Evolutionary conservation across 2,113 vertebrate species (phyloP).

Genomic region (Suncus etruscus): DNA sequence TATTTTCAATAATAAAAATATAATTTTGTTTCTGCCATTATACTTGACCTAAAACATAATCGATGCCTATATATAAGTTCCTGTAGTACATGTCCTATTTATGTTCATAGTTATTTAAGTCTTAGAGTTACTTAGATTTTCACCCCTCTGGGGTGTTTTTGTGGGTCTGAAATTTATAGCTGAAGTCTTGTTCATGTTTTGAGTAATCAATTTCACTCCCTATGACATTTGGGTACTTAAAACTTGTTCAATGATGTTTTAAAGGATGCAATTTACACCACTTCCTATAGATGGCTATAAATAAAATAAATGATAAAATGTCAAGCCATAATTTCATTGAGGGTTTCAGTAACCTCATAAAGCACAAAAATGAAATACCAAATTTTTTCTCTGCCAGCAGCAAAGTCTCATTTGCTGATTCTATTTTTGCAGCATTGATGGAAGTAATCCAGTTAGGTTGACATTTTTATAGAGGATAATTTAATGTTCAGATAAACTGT

Average conservation of each 20-base stretch:
- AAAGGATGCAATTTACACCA: slow-evolving; percentile 64
- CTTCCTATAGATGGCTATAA: slow-evolving; percentile 73
- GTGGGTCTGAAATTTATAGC: slow-evolving; percentile 35
- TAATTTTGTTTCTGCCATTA: slow-evolving; percentile 23
- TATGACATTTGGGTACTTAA: slow-evolving; percentile 50
- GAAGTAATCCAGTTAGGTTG: slow-evolving; percentile 72
- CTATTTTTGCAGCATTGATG: slow-evolving; percentile 66
- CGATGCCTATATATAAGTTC: slow-evolving; percentile 24
- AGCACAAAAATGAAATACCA: slow-evolving; percentile 68
- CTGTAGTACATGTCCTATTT: background rate
- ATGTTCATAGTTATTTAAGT: slow-evolving; percentile 2
- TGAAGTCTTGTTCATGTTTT: slow-evolving; percentile 37
- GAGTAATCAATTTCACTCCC: slow-evolving; percentile 10
- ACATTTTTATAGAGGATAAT: slow-evolving; percentile 74
- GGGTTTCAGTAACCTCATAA: slow-evolving; percentile 68
- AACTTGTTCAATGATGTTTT: slow-evolving; percentile 58
- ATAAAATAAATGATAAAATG: slow-evolving; percentile 71
- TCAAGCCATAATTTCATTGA: slow-evolving; percentile 66
- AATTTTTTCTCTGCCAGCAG: slow-evolving; percentile 31
- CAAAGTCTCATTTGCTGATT: slow-evolving; percentile 73
- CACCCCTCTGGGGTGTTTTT: background rate
- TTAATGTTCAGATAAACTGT: slow-evolving; percentile 68
- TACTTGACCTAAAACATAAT: slow-evolving; percentile 34
- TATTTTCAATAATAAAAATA: background rate
- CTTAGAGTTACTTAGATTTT: background rate